Conservation (phyloP, 2,888 invertebrate species). For the Kryphioiulus occultus region DNA sequence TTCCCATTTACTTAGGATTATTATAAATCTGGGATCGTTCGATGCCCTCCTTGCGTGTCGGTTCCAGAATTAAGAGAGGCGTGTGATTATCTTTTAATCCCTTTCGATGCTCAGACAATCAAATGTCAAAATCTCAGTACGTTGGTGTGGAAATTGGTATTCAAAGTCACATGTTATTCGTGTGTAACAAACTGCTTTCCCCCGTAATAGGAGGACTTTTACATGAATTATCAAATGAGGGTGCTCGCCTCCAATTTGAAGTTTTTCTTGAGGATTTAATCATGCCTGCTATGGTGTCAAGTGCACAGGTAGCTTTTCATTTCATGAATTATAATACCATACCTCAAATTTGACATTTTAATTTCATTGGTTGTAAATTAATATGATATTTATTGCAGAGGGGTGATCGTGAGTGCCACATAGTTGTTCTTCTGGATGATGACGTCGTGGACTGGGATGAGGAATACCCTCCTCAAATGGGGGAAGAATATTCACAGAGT, state of each 20-base stretch:
- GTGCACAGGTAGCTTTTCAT: constrained; percentile 63
- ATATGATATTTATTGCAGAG: constrained; percentile 67
- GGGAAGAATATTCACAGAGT: constrained; percentile 98
- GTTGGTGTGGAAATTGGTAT: constrained; percentile 60
- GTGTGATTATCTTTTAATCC: constrained; percentile 97
- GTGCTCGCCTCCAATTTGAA: constrained; percentile 97
- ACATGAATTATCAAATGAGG: constrained; percentile 98
- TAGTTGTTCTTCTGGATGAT: constrained; percentile 94
- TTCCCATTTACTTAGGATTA: constrained; percentile 70
- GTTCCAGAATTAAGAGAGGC: constrained; percentile 97
- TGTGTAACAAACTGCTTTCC: neutral
- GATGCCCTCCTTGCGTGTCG: constrained; percentile 94
- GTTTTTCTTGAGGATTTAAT: constrained; percentile 94
- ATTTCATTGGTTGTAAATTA: too few relatives aligned
- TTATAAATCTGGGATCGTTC: constrained; percentile 88
- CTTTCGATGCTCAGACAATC: constrained; percentile 95
- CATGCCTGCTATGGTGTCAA: constrained; percentile 91
- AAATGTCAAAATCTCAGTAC: constrained; percentile 94
- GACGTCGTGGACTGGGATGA: constrained; percentile 98
- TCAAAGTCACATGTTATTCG: neutral
- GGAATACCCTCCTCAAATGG: constrained; percentile 99
- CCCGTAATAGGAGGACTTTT: constrained; percentile 78
- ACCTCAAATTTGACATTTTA: too few relatives aligned
- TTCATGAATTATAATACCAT: neutral
- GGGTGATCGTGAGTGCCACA: constrained; percentile 97